These are phyloP conservation scores for Apostichopus japonicus DNA, from an alignment of 35 echinoderm and acorn worm species.

Conservation along the genomic window DNA sequence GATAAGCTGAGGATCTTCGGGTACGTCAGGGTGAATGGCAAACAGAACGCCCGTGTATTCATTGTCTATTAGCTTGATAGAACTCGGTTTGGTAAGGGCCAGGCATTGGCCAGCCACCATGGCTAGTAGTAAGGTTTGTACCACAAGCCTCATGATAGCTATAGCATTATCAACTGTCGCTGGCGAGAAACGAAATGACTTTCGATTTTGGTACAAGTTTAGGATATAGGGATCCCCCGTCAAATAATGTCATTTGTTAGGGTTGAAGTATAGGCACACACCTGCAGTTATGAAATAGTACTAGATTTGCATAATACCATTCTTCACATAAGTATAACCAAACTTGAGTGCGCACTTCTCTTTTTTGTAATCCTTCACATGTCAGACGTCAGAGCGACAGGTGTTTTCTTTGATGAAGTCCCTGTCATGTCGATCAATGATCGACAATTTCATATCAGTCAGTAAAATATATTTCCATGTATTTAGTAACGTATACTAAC, in stretches of 20 bases:
- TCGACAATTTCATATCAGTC: too few species aligned
- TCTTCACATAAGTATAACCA: too few species aligned
- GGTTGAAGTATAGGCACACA: too few species aligned
- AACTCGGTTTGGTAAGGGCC: conserved; percentile 56
- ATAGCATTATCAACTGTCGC: neutral
- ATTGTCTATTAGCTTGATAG: conserved; percentile 50
- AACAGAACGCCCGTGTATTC: conserved; percentile 58
- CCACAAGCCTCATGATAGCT: neutral
- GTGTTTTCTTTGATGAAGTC: neutral
- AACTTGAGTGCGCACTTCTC: neutral
- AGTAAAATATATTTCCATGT: too few species aligned
- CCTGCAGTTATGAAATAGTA: too few species aligned
- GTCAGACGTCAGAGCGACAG: neutral
- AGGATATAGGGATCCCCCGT: neutral
- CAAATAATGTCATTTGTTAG: too few species aligned
- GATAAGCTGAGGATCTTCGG: conserved; percentile 12
- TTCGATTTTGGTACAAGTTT: neutral
- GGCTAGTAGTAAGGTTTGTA: neutral
- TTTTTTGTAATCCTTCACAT: neutral
- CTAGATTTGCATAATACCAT: too few species aligned
- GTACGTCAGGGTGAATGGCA: conserved; percentile 56
- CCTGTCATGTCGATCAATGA: too few species aligned
- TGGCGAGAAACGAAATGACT: neutral
- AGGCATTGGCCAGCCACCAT: neutral
- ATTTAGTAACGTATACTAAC: too few species aligned